Conservation (phyloP, 53 echinoderm and acorn worm genomes). For the Hippasteria phrygiana region DNA sequence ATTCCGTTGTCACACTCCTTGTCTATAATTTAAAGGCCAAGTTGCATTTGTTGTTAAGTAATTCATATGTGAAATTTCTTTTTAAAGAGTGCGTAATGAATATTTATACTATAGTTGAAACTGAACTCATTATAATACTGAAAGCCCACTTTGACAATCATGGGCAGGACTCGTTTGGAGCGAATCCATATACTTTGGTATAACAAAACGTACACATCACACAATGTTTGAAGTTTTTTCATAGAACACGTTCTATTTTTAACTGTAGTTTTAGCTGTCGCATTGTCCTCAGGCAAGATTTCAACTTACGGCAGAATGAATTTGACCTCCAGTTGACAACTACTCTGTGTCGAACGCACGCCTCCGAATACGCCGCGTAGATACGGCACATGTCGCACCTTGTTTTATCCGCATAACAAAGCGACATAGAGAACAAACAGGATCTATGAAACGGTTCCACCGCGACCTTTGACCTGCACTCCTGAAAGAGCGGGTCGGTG, state of each 20-base stretch:
- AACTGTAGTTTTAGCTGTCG: too few relatives aligned
- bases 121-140: too few relatives aligned
- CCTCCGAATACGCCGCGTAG: neutral
- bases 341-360: neutral
- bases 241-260: neutral
- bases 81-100: too few relatives aligned
- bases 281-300: neutral
- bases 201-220: too few relatives aligned
- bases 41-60: too few relatives aligned
- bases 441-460: slow-evolving; percentile 2
- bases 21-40: neutral
- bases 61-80: too few relatives aligned
- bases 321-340: slow-evolving; percentile 5
- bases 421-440: slow-evolving; percentile 68
- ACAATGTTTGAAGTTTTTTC: neutral
- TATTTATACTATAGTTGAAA: too few relatives aligned
- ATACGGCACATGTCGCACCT: slow-evolving; percentile 16
- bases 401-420: neutral
- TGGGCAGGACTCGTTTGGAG: too few relatives aligned
- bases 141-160: too few relatives aligned
- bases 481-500: neutral
- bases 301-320: slow-evolving; percentile 37
- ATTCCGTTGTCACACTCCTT: slow-evolving; percentile 23
- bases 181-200: too few relatives aligned
- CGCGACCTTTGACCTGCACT: slow-evolving; percentile 41